Evolutionary conservation across 2,797 vertebrate genomes (phyloP).

Genomic region (Acridotheres tristis): DNA sequence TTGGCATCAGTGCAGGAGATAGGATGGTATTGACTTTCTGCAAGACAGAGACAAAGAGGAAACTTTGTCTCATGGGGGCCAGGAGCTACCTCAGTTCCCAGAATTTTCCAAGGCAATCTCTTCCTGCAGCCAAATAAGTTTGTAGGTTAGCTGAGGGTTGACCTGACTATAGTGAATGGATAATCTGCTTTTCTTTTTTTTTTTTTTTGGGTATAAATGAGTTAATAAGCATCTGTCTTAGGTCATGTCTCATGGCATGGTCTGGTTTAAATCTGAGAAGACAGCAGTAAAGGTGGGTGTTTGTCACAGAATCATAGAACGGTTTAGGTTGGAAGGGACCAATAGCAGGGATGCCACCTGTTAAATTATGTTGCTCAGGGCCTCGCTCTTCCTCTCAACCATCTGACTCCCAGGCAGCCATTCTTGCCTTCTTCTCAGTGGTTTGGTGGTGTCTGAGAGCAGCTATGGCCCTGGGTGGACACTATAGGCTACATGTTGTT

Average conservation of each 20-base stretch:
- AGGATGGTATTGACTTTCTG: neutral
- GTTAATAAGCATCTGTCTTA: neutral
- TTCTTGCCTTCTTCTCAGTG: neutral
- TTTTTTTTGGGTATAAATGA: neutral
- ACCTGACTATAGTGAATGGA: neutral
- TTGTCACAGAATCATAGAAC: neutral
- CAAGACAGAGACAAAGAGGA: neutral
- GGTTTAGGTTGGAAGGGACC: neutral
- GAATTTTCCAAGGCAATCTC: neutral
- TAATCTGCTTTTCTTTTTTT: neutral
- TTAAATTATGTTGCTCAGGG: neutral
- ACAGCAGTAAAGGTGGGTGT: neutral
- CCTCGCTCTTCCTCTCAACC: neutral
- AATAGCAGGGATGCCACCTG: neutral
- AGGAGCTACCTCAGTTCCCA: neutral
- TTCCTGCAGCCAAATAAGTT: neutral
- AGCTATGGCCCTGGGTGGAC: neutral
- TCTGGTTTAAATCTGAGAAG: neutral
- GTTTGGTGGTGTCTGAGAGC: neutral
- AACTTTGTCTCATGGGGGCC: neutral
- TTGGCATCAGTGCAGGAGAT: neutral
- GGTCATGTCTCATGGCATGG: neutral
- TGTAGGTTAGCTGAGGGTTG: neutral
- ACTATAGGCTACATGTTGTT: accelerated
- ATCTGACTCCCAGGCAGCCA: neutral